phyloP scores from a whole-genome alignment of 2,113 vertebrate species.

The Pomatostomus ruficeps region DNA sequence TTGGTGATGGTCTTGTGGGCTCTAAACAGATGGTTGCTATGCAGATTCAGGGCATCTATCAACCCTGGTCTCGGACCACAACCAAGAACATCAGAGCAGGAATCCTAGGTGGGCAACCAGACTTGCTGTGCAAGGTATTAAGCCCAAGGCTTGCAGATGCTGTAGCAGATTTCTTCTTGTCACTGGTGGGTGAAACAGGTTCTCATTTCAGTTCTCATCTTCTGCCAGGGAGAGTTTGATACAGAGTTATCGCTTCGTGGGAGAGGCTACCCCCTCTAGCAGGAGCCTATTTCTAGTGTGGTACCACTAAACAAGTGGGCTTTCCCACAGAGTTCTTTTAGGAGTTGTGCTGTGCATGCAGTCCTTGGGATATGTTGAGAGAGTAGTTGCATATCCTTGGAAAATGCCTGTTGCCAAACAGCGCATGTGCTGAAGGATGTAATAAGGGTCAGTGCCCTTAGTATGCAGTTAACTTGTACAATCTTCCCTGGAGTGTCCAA shows the following conservation, averaged over 20 bases:
- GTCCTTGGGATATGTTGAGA: neutral
- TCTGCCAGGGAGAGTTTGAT: neutral
- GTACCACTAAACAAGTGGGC: neutral
- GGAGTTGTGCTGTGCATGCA: neutral
- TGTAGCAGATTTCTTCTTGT: neutral
- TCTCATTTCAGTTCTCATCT: neutral
- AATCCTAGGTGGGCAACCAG: neutral
- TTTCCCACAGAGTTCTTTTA: neutral
- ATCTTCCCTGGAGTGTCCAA: neutral
- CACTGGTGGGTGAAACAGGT: neutral
- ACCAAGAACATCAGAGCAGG: neutral
- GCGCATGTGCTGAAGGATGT: neutral
- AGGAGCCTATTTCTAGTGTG: neutral
- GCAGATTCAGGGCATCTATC: neutral
- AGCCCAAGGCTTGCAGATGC: neutral
- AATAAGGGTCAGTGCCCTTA: neutral
- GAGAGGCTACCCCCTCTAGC: neutral
- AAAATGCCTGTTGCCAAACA: neutral
- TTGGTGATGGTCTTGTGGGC: neutral
- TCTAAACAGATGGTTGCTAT: conserved; percentile 2
- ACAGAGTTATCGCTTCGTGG: neutral
- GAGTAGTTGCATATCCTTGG: neutral
- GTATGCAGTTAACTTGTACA: neutral
- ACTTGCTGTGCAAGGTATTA: neutral
- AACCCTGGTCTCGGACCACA: neutral